Base-by-base conservation (phyloP, 2,888 invertebrate species). In the Ophion ventricosus region DNA sequence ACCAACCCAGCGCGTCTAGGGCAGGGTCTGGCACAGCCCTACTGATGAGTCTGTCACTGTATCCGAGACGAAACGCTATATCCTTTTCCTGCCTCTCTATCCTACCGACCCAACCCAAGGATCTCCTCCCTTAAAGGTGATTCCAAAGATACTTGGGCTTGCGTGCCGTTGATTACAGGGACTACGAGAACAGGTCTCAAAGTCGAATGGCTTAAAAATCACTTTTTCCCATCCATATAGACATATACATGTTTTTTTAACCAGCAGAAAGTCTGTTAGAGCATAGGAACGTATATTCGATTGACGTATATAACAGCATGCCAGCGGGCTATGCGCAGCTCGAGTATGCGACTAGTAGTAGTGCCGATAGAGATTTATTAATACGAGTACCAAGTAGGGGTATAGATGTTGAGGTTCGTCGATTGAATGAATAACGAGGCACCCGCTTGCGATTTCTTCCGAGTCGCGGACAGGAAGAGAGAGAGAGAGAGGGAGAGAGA, bases 351-450 rank as follows among this genome's bases (percentile, higher is more conserved):
- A 74, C 76, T 72, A 69, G 67, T 72, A 69, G 67, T 63, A 76
- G 67, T 73, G 67, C 67, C 80, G 73, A 61, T 56, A 54, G 67
- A 84, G 83, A 84, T 84, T 84, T 84, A 84, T 84, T 84, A 84
- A 84, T 80, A 77, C 80, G 43, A 73, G 76, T 80, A 77, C 57
- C 79, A 64, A 76, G 80, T 59, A 70, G 43, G 67, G 59, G 76
- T 82, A 80, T 80, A 80, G 80, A 80, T 77, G 77, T 73, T 56
- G 63, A 77, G 80, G 80, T 80, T 73, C 67, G 80, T 69, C 83
- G 83, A 84, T 84, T 84, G 80, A 84, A 84, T 84, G 80, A 84
- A 73, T 80, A 84, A 84, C 80, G 80, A 80, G 83, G 69, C 67
- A 57, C 73, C 64, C 61, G 73, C 73, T 29, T 35, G 40, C 61